These are phyloP conservation scores for Sinelater perroti DNA, from an alignment of 2,888 invertebrate genomes.

Conservation along the genomic window DNA sequence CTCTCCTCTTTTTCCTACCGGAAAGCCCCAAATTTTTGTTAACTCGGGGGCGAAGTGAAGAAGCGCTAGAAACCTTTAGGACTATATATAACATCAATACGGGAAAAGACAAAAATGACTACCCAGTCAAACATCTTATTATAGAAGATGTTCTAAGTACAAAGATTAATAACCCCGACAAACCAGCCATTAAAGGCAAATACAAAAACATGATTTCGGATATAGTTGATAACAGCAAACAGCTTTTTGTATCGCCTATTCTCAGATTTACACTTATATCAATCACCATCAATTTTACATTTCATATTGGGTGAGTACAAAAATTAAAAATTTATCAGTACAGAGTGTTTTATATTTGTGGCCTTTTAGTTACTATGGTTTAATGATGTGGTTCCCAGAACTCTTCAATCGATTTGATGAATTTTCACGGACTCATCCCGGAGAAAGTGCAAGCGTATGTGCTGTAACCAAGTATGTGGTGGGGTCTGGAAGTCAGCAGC, in stretches of 20 bases:
- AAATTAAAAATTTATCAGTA: not conserved
- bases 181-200: slow-evolving; percentile 69
- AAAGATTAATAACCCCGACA: slow-evolving; percentile 56
- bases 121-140: slow-evolving; percentile 77
- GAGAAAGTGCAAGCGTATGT: slow-evolving; percentile 75
- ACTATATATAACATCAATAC: slow-evolving; percentile 85
- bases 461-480: slow-evolving; percentile 81
- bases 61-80: slow-evolving; percentile 82
- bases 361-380: slow-evolving; percentile 83
- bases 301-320: slow-evolving; percentile 82
- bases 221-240: slow-evolving; percentile 83
- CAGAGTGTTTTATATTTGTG: too few species aligned
- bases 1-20: slow-evolving; percentile 82
- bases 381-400: slow-evolving; percentile 98
- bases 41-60: slow-evolving; percentile 79
- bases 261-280: slow-evolving; percentile 84
- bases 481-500: slow-evolving; percentile 68
- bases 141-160: slow-evolving; percentile 64
- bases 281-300: slow-evolving; percentile 89
- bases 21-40: slow-evolving; percentile 92
- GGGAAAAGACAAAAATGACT: slow-evolving; percentile 75
- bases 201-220: slow-evolving; percentile 77
- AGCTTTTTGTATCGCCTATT: slow-evolving; percentile 82
- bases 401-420: slow-evolving; percentile 91
- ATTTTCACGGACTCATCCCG: slow-evolving; percentile 74